phyloP scores from a whole-genome alignment of 1,140 invertebrate genomes.

The Trichoplusia ni region DNA sequence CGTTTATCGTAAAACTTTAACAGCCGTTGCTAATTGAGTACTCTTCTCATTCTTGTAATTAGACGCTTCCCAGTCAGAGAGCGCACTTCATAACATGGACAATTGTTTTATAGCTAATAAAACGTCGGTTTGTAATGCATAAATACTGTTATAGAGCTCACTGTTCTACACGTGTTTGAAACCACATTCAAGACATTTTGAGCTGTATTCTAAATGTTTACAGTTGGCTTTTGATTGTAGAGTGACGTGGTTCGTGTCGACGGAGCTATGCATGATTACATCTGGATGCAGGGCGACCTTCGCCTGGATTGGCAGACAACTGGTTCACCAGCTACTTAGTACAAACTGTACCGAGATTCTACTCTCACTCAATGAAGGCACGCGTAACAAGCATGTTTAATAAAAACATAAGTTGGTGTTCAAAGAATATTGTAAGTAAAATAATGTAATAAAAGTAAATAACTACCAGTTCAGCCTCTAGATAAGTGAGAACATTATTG shows the following conservation, averaged over 20 bases:
- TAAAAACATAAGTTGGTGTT: not conserved
- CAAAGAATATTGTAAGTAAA: too few relatives aligned
- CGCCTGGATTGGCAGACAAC: slow-evolving; percentile 31
- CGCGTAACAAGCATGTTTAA: slow-evolving; percentile 6
- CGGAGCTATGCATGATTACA: slow-evolving; percentile 29
- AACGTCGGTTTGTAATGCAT: slow-evolving; percentile 7
- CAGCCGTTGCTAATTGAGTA: too few relatives aligned
- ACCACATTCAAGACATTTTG: not conserved
- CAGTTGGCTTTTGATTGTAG: not conserved
- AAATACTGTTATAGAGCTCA: not conserved
- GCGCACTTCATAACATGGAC: not conserved
- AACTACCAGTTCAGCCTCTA: too few relatives aligned
- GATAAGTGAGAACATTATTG: too few relatives aligned
- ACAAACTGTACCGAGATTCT: slow-evolving; percentile 3
- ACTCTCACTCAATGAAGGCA: not conserved
- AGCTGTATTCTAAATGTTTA: not conserved
- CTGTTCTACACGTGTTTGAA: not conserved
- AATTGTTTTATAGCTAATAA: slow-evolving; percentile 21
- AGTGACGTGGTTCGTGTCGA: not conserved
- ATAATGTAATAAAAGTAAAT: too few relatives aligned
- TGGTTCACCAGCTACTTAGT: not conserved
- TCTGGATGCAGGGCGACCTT: slow-evolving; percentile 35
- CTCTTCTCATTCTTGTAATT: too few relatives aligned
- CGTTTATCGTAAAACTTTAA: too few relatives aligned
- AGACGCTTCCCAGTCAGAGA: not conserved